phyloP scores from a whole-genome alignment of 2,888 invertebrate species.

The Drosophila buzzatii region DNA sequence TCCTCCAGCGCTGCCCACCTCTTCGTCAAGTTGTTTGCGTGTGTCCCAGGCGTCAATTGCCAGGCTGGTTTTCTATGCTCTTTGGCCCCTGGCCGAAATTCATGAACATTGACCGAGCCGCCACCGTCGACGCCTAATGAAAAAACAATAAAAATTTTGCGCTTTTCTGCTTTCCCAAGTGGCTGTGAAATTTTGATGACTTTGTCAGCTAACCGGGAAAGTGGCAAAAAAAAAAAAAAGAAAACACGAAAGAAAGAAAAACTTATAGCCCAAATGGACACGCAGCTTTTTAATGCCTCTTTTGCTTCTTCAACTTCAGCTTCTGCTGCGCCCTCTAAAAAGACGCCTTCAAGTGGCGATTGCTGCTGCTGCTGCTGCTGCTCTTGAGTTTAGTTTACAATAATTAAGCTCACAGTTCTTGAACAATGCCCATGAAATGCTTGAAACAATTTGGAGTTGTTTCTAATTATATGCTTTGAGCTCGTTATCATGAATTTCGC shows the following conservation, averaged over 20 bases:
- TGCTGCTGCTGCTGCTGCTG: constrained; percentile 6
- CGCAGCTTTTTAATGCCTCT: constrained; percentile 31
- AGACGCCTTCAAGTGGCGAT: constrained; percentile 23
- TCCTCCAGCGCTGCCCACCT: not conserved
- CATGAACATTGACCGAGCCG: constrained; percentile 41
- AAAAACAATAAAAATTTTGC: constrained; percentile 79
- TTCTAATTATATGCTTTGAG: constrained; percentile 24
- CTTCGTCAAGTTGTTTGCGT: constrained; percentile 28
- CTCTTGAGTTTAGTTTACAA: constrained; percentile 46
- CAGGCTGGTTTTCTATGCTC: constrained; percentile 28
- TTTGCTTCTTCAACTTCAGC: not conserved
- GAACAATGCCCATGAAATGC: constrained; percentile 38
- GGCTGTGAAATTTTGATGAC: constrained; percentile 78
- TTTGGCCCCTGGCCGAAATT: constrained; percentile 35
- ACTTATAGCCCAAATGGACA: constrained; percentile 57
- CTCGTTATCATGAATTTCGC: constrained; percentile 39
- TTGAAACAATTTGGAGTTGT: constrained; percentile 27
- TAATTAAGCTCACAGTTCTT: constrained; percentile 54
- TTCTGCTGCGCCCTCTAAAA: constrained; percentile 11
- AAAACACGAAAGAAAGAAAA: constrained; percentile 16
- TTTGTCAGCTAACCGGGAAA: constrained; percentile 65
- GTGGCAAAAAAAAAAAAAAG: constrained; percentile 35
- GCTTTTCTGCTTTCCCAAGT: constrained; percentile 79
- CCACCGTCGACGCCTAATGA: constrained; percentile 62
- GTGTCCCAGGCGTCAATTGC: constrained; percentile 52